Percentiles rank a stretch among this genome's conserved stretches.
These are phyloP conservation scores for Agriotes lineatus DNA, from an alignment of 2,888 invertebrate genomes.

Conservation along the genomic window DNA sequence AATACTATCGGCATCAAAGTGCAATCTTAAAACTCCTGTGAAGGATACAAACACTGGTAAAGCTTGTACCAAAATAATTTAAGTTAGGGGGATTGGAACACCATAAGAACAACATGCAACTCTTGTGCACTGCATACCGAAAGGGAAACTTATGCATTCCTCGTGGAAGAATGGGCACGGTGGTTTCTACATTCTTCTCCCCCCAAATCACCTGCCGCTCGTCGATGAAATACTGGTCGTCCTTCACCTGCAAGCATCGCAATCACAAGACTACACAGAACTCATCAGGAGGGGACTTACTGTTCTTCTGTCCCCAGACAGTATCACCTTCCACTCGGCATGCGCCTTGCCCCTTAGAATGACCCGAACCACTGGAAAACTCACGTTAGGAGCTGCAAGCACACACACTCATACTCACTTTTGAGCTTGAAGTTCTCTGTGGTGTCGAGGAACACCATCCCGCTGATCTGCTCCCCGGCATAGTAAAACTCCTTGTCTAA, in stretches of 20 bases:
- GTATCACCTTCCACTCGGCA: constrained; percentile 81
- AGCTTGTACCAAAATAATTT: not conserved
- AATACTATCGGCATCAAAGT: no score
- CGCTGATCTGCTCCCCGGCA: constrained; percentile 78
- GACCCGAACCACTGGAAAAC: constrained; percentile 73
- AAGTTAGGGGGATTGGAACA: no score
- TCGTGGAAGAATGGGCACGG: constrained; percentile 76
- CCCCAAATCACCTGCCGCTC: constrained; percentile 81
- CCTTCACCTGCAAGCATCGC: constrained; percentile 70
- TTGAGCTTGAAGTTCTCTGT: constrained; percentile 81
- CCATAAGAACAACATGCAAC: no score
- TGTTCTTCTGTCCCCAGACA: constrained; percentile 79
- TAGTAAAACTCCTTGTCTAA: constrained; percentile 82
- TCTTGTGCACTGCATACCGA: constrained; percentile 57
- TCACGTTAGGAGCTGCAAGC: not conserved
- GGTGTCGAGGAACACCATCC: constrained; percentile 78
- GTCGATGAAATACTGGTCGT: constrained; percentile 83
- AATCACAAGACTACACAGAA: no score
- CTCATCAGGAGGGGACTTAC: constrained; percentile 61
- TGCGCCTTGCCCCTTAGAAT: constrained; percentile 80
- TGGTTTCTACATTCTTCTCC: constrained; percentile 74
- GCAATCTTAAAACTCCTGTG: no score
- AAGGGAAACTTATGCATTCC: constrained; percentile 79
- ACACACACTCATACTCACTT: constrained; percentile 67
- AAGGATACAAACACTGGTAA: no score